Evolutionary conservation across 2,113 vertebrate species (phyloP).

Genomic region (Brachionichthys hirsutus): DNA sequence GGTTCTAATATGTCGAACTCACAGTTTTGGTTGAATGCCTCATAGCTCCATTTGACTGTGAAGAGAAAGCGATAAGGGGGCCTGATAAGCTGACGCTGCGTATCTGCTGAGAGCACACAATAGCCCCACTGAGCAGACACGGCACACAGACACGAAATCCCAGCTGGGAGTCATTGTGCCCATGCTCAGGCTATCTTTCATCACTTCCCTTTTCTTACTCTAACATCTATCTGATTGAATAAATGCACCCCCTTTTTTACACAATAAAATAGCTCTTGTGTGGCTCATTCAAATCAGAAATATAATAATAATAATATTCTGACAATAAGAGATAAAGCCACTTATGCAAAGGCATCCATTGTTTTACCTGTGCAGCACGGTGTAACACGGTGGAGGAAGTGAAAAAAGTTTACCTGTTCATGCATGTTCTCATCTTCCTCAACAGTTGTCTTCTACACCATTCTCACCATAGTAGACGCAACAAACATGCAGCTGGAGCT

Average conservation of each 20-base stretch:
- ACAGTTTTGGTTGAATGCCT: constrained; percentile 43
- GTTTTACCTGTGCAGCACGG: constrained; percentile 1
- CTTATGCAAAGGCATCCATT: constrained; percentile 26
- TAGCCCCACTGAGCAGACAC: constrained; percentile 52
- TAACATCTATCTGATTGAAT: constrained; percentile 65
- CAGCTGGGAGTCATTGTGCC: constrained; percentile 48
- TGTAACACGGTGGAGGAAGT: background rate
- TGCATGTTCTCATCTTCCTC: constrained; percentile 1
- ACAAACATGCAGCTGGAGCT: background rate
- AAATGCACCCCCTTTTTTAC: constrained; percentile 52
- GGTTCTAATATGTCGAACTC: constrained; percentile 26
- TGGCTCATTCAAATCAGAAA: constrained; percentile 62
- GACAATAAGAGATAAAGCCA: constrained; percentile 38
- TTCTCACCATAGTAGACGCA: background rate
- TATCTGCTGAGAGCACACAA: constrained; percentile 67
- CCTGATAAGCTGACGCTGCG: constrained; percentile 56
- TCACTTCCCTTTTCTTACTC: constrained; percentile 63
- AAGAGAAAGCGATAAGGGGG: constrained; percentile 56
- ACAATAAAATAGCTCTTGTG: constrained; percentile 43
- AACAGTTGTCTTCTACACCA: constrained; percentile 13
- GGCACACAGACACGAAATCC: constrained; percentile 44
- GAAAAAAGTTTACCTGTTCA: background rate
- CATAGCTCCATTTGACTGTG: constrained; percentile 63
- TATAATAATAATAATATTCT: constrained; percentile 35
- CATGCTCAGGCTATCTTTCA: constrained; percentile 56